Base-by-base conservation (phyloP, 2,113 vertebrate species). In the Chionis minor region DNA sequence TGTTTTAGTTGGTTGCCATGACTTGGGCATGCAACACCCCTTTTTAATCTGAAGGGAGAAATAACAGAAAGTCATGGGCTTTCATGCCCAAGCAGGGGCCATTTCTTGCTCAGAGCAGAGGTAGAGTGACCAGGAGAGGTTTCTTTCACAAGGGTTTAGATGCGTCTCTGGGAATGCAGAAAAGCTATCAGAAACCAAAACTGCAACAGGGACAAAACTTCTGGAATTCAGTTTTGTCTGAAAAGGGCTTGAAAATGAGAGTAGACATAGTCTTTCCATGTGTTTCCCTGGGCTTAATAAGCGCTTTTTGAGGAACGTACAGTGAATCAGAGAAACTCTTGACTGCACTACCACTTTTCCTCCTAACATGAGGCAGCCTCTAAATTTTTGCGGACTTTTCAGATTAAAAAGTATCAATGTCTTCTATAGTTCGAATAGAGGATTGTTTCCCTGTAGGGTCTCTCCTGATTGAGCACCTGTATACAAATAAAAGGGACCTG, bases 391-490 rank as follows among this genome's bases (percentile, higher is more conserved):
- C 51, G 70, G 67, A 88, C 13, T 4, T 86, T 81, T 93, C 45
- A 62, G 42, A 47, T 86, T 88, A 15, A 73, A 91, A 74, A 77
- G 12, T 51, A 83, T 88, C 55, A 23, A 70, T 73, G 23, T 30
- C 23, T 86, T 90, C 92, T 84, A 86, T 28, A 67, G 28, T 27
- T 90, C 21, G 74, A 95, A 88, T 74, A 79, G 86, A 92, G 84
- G 11, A 38, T 33, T 55, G 24, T 80, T 88, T 92, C 45, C 63
- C 45, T 52, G 8, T 58, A 86, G 32, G 28, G 47, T 90, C 15
- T 90, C 63, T 74, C 51, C 42, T 94, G 90, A 93, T 55, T 92
- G 71, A 90, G 71, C 63, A 93, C 67, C 85, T 81, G 47, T 88
- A 55, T 71, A 81, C 77, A 86, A 93, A 92, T 12, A 79, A 84